Conservation (phyloP, 2,888 invertebrate species). For the Halocaridina rubra region DNA sequence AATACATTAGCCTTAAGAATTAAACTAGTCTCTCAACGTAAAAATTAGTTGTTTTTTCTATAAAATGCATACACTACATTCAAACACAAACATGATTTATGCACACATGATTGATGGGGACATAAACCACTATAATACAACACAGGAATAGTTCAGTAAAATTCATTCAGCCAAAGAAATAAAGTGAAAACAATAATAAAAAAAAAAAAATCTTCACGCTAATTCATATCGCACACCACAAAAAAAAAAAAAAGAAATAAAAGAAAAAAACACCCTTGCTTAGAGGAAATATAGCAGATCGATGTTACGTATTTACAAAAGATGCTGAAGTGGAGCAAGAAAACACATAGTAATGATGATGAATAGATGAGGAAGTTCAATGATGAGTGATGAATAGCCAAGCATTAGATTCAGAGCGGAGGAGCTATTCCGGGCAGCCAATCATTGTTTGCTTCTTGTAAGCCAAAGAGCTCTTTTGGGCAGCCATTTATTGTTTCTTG, state of each 20-base stretch:
- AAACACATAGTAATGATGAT: conserved; percentile 27
- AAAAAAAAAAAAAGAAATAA: background rate
- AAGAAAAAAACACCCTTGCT: too few species aligned
- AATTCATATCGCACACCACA: background rate
- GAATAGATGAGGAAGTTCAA: conserved; percentile 2
- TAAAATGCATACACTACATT: conserved; percentile 14
- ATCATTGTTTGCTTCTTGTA: conserved; percentile 4
- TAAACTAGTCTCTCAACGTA: background rate
- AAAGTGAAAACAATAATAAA: too few species aligned
- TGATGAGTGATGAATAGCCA: conserved; percentile 20
- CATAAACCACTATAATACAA: conserved; percentile 6
- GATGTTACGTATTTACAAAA: conserved; percentile 23
- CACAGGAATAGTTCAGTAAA: background rate
- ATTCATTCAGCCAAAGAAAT: too few species aligned
- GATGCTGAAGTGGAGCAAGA: conserved; percentile 5
- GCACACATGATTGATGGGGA: too few species aligned
- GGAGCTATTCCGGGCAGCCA: conserved; percentile 12
- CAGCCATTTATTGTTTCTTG: background rate
- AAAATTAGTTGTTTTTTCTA: background rate
- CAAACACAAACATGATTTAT: conserved; percentile 1
- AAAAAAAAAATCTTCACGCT: background rate
- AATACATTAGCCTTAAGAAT: background rate
- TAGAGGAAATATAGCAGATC: too few species aligned
- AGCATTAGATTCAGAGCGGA: conserved; percentile 9
- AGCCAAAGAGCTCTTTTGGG: conserved; percentile 22